Evolutionary conservation across 2,888 invertebrate genomes (phyloP).

Genomic region (Melanostoma mellinum): DNA sequence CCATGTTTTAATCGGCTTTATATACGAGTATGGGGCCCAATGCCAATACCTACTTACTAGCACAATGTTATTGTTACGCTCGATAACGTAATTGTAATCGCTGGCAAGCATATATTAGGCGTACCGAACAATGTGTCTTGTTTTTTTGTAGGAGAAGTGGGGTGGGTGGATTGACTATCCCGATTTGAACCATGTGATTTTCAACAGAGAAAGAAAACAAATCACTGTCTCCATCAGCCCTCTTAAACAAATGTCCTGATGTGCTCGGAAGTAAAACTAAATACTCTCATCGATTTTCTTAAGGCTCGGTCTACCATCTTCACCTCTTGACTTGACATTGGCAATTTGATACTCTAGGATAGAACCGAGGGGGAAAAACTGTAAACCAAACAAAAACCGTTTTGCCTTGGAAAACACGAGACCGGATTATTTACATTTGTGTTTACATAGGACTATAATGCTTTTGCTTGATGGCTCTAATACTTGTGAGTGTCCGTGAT

Average conservation of each 20-base stretch:
- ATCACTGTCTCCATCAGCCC: slow-evolving; percentile 18
- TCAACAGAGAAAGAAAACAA: slow-evolving; percentile 19
- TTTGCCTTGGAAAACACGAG: slow-evolving; percentile 52
- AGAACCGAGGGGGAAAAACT: slow-evolving; percentile 14
- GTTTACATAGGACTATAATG: slow-evolving; percentile 64
- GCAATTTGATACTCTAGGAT: slow-evolving; percentile 52
- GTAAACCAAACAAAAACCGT: slow-evolving; percentile 61
- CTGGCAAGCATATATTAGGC: slow-evolving; percentile 50
- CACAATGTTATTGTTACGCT: slow-evolving; percentile 49
- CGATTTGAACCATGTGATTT: slow-evolving; percentile 59
- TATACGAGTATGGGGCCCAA: background rate
- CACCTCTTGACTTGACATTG: slow-evolving; percentile 64
- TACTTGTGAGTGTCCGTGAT: slow-evolving; percentile 64
- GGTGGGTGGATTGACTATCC: slow-evolving; percentile 6
- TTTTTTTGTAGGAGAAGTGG: slow-evolving; percentile 19
- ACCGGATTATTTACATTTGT: slow-evolving; percentile 59
- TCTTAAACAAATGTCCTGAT: slow-evolving; percentile 10
- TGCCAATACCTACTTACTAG: background rate
- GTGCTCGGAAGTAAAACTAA: slow-evolving; percentile 48
- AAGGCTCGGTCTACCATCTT: slow-evolving; percentile 53
- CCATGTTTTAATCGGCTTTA: background rate
- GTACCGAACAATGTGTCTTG: slow-evolving; percentile 54
- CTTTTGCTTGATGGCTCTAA: slow-evolving; percentile 51
- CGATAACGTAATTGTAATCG: slow-evolving; percentile 65
- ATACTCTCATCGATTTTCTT: slow-evolving; percentile 64